phyloP scores from a whole-genome alignment of 2,888 invertebrate genomes.

The Noctua fimbriata region DNA sequence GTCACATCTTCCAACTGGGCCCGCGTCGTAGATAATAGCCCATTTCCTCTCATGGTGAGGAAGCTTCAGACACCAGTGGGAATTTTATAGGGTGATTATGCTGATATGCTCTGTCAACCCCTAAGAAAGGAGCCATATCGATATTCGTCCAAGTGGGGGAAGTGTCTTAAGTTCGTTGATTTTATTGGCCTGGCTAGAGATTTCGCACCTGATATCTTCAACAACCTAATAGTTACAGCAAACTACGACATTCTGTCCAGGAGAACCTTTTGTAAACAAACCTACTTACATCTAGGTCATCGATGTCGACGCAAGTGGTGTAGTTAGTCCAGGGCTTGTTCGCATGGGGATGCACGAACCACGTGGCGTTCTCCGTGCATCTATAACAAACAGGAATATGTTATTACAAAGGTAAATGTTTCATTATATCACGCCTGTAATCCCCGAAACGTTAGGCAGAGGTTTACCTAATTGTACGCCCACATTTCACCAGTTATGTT shows the following conservation, averaged over 20 bases:
- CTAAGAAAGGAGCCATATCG: background rate
- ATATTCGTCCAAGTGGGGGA: background rate
- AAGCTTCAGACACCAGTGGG: background rate
- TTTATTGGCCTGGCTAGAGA: background rate
- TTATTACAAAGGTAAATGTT: background rate
- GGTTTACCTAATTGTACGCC: too few relatives aligned
- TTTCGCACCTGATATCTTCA: background rate
- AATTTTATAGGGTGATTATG: background rate
- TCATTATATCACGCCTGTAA: background rate
- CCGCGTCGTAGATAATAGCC: background rate
- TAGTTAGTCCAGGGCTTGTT: constrained; percentile 93
- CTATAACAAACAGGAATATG: constrained; percentile 74
- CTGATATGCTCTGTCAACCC: background rate
- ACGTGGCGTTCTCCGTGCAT: constrained; percentile 92
- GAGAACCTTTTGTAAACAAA: background rate
- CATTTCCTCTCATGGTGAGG: background rate
- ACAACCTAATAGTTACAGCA: background rate
- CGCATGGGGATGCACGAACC: constrained; percentile 91
- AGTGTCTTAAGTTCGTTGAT: background rate
- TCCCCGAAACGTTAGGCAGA: too few relatives aligned
- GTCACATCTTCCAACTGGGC: background rate
- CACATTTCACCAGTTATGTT: too few relatives aligned
- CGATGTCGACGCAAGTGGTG: constrained; percentile 92
- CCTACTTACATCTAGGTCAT: constrained; percentile 90
- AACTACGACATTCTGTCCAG: background rate